phyloP scores from a whole-genome alignment of 2,113 vertebrate genomes.

The Propithecus coquereli region DNA sequence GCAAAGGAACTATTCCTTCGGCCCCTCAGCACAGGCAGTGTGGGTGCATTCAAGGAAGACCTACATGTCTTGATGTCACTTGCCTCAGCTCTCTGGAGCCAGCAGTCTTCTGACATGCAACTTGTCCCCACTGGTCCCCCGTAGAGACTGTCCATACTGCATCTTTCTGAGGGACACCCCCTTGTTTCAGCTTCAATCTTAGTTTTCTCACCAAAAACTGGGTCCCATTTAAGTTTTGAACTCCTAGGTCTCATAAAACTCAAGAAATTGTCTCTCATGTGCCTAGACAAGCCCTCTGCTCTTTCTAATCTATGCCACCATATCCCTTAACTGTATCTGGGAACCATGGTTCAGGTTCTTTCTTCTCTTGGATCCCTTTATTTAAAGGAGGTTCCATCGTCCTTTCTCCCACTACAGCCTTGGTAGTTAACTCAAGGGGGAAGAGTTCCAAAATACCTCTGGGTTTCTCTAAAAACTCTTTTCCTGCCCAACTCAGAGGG shows the following conservation, averaged over 20 bases:
- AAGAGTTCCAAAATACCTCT: not conserved
- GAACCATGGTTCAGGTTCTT: not conserved
- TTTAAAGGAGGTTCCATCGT: not conserved
- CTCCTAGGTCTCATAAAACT: not conserved
- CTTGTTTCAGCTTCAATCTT: not conserved
- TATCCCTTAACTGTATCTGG: not conserved
- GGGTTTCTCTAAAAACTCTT: not conserved
- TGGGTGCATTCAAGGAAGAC: too few relatives aligned
- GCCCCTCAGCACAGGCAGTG: too few relatives aligned
- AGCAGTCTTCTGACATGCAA: not conserved
- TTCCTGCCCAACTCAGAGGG: not conserved
- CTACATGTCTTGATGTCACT: not conserved
- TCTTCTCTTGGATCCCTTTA: not conserved
- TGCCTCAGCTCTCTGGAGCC: not conserved
- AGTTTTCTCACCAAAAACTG: not conserved
- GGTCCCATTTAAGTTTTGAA: not conserved
- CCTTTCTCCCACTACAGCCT: not conserved
- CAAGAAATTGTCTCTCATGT: not conserved
- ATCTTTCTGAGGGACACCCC: not conserved
- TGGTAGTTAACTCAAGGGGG: not conserved
- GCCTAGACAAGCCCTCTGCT: not conserved
- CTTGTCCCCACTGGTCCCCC: not conserved
- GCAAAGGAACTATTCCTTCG: not conserved
- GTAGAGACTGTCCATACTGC: not conserved
- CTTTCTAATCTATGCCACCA: not conserved